A percentile compares a stretch with the other conserved stretches of the same genome.
These are phyloP conservation scores for Idaea biselata DNA, from an alignment of 2,888 invertebrate genomes.

Conservation along the genomic window DNA sequence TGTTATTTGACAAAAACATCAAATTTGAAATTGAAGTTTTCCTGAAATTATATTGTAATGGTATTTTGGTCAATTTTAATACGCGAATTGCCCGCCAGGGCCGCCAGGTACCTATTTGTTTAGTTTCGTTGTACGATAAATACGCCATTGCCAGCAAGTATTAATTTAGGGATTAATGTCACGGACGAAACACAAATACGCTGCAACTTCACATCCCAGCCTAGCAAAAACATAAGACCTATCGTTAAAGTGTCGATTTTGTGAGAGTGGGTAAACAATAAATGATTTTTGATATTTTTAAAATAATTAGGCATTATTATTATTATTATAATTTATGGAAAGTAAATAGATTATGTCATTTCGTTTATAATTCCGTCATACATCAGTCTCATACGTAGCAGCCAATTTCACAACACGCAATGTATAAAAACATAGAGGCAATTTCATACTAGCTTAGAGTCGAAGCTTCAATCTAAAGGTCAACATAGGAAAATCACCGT, in stretches of 20 bases:
- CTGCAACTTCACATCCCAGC: background rate
- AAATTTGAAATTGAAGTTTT: too few relatives aligned
- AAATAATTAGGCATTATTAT: background rate
- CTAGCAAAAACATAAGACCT: background rate
- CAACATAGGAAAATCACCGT: too few relatives aligned
- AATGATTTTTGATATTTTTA: background rate
- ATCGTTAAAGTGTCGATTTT: background rate
- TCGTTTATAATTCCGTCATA: slow-evolving; percentile 17
- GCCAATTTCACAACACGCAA: slow-evolving; percentile 25
- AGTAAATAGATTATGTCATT: slow-evolving; percentile 23
- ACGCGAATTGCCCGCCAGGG: too few relatives aligned
- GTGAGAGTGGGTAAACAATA: background rate
- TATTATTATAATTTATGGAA: slow-evolving; percentile 10
- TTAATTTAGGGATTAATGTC: background rate
- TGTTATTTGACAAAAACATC: too few relatives aligned
- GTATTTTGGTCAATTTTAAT: too few relatives aligned
- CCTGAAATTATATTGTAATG: too few relatives aligned
- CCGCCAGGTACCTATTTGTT: too few relatives aligned
- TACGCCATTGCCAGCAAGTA: background rate
- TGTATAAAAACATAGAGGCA: background rate
- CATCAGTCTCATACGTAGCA: slow-evolving; percentile 31
- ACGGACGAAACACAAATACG: background rate
- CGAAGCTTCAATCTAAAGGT: too few relatives aligned
- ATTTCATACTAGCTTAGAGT: too few relatives aligned
- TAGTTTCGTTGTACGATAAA: too few relatives aligned